Percentiles rank a stretch among this genome's conserved stretches.
These are phyloP conservation scores for Drosophila lini DNA, from an alignment of 1,140 invertebrate genomes.

Conservation along the genomic window DNA sequence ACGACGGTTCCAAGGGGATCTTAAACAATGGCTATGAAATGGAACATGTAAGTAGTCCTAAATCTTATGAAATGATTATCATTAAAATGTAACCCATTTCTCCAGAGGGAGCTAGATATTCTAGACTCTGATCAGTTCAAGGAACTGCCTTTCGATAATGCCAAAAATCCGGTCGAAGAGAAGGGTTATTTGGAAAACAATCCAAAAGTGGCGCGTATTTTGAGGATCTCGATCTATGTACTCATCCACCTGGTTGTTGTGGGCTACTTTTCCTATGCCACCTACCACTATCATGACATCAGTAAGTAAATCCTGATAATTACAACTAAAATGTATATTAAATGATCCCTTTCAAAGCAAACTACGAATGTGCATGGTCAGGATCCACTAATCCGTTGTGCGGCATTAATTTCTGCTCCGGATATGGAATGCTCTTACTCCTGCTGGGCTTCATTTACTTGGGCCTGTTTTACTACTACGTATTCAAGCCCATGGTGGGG, in stretches of 20 bases:
- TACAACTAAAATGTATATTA: no score
- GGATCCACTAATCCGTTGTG: constrained; percentile 24
- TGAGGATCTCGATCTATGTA: constrained; percentile 32
- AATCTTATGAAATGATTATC: neutral
- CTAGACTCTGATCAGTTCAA: constrained; percentile 3
- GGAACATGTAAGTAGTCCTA: constrained; percentile 51
- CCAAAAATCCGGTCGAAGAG: neutral
- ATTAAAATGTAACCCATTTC: neutral
- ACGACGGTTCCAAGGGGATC: constrained; percentile 30
- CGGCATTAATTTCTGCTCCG: constrained; percentile 87
- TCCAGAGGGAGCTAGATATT: constrained; percentile 30
- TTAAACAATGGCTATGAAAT: constrained; percentile 62
- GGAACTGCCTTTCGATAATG: neutral
- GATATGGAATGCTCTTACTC: constrained; percentile 90
- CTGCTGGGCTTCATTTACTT: constrained; percentile 87
- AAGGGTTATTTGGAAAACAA: constrained; percentile 15
- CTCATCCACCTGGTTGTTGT: constrained; percentile 54
- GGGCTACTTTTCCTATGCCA: constrained; percentile 73
- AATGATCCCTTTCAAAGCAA: constrained; percentile 6
- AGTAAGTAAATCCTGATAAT: constrained; percentile 42
- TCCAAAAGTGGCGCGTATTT: constrained; percentile 29
- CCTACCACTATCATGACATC: constrained; percentile 71
- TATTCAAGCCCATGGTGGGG: constrained; percentile 87
- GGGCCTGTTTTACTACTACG: constrained; percentile 87
- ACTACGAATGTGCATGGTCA: constrained; percentile 34